These are phyloP conservation scores for Bilobella aurantiaca DNA, from an alignment of 1,140 invertebrate genomes.

Conservation along the genomic window DNA sequence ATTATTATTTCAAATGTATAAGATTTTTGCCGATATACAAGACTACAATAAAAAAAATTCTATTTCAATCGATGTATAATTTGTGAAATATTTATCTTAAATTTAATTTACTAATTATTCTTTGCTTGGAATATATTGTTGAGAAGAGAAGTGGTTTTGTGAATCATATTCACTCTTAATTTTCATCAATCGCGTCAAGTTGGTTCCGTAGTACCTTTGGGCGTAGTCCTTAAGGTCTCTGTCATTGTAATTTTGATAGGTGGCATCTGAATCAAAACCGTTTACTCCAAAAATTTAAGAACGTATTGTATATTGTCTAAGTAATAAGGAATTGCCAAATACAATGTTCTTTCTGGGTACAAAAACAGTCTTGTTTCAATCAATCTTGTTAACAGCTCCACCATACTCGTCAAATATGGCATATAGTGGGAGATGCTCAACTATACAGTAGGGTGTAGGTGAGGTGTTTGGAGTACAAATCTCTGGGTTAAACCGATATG, in stretches of 20 bases:
- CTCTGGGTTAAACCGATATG: no score
- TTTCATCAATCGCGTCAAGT: background rate
- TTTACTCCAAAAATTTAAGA: background rate
- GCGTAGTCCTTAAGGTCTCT: background rate
- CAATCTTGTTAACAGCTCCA: background rate
- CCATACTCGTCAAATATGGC: background rate
- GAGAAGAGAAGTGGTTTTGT: background rate
- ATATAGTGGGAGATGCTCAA: background rate
- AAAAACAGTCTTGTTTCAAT: background rate
- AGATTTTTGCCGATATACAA: no score
- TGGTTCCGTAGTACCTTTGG: slow-evolving; percentile 4
- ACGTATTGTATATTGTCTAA: background rate
- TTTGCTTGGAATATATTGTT: background rate
- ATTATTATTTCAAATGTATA: no score
- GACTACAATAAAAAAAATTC: no score
- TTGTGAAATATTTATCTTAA: no score
- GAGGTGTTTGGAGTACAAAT: no score
- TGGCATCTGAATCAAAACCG: background rate
- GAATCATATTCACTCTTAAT: slow-evolving; percentile 1
- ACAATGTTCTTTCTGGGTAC: background rate
- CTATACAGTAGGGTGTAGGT: no score
- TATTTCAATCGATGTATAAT: no score
- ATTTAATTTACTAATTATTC: no score
- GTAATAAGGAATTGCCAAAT: background rate
- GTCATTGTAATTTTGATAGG: slow-evolving; percentile 5